Conservation (phyloP, 2,888 invertebrate species). For the Gandaritis pyraliata region DNA sequence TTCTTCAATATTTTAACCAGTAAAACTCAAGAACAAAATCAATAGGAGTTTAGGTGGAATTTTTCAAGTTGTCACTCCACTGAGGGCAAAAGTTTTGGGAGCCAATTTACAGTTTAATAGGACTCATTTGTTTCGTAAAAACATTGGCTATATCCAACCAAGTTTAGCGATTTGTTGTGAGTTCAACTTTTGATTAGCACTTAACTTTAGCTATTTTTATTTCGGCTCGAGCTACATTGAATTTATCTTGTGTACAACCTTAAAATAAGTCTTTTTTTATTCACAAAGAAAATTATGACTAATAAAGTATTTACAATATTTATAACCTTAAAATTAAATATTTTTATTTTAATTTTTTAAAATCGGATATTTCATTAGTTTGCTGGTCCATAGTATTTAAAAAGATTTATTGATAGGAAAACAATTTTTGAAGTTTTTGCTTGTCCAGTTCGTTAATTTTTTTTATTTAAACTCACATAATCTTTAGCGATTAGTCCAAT, state of each 20-base stretch:
- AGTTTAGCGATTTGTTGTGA: slow-evolving; percentile 31
- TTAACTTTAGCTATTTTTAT: slow-evolving; percentile 25
- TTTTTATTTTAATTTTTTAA: too few relatives aligned
- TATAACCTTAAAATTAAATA: too few relatives aligned
- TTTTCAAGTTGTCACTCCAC: slow-evolving; percentile 62
- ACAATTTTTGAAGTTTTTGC: too few relatives aligned
- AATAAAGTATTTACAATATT: too few relatives aligned
- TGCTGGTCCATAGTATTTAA: too few relatives aligned
- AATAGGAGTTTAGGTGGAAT: slow-evolving; percentile 51
- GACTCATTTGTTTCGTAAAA: slow-evolving; percentile 59
- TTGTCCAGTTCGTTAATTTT: too few relatives aligned
- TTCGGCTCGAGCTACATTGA: not conserved
- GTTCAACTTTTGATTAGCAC: slow-evolving; percentile 34
- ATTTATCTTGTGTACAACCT: not conserved
- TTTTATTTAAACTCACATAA: too few relatives aligned
- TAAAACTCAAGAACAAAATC: slow-evolving; percentile 24
- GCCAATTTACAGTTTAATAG: slow-evolving; percentile 73
- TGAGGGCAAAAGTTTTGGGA: slow-evolving; percentile 57
- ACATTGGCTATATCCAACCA: slow-evolving; percentile 29
- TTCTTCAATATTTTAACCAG: not conserved
- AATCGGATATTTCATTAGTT: too few relatives aligned
- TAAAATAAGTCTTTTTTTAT: too few relatives aligned
- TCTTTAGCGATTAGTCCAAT: too few relatives aligned
- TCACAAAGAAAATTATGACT: too few relatives aligned
- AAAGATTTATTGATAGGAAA: too few relatives aligned